phyloP scores from a whole-genome alignment of 2,888 invertebrate genomes.

The Rhaphigaster nebulosa region DNA sequence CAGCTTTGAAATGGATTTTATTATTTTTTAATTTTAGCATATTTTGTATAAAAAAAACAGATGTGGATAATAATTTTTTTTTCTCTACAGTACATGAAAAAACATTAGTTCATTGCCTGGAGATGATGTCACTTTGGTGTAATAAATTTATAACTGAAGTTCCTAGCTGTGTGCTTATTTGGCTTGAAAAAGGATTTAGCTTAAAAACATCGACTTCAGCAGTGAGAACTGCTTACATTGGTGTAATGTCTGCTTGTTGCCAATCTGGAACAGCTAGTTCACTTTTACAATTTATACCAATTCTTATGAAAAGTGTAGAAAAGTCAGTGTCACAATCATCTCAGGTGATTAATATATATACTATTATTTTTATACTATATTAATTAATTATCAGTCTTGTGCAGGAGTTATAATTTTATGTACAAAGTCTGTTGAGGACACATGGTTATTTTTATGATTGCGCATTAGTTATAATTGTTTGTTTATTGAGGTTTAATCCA shows the following conservation, averaged over 20 bases:
- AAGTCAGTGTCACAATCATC: slow-evolving; percentile 82
- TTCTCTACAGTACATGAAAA: slow-evolving; percentile 83
- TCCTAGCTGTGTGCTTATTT: slow-evolving; percentile 76
- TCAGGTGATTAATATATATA: slow-evolving; percentile 69
- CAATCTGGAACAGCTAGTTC: slow-evolving; percentile 72
- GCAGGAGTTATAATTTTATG: too few species aligned
- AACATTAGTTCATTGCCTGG: slow-evolving; percentile 84
- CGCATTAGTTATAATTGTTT: too few species aligned
- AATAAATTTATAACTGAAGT: slow-evolving; percentile 76
- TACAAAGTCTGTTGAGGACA: too few species aligned
- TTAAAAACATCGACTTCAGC: slow-evolving; percentile 83
- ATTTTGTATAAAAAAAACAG: too few species aligned
- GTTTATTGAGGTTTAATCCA: too few species aligned
- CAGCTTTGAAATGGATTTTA: too few species aligned
- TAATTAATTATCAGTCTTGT: neutral
- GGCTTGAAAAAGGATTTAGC: slow-evolving; percentile 78
- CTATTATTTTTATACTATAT: slow-evolving; percentile 69
- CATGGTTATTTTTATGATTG: too few species aligned
- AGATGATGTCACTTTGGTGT: slow-evolving; percentile 87
- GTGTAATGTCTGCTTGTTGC: slow-evolving; percentile 79
- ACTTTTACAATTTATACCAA: slow-evolving; percentile 72
- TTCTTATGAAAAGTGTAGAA: slow-evolving; percentile 80
- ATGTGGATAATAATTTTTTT: slow-evolving; percentile 1
- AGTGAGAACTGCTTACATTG: slow-evolving; percentile 84
- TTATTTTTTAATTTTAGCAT: too few species aligned